Conservation (phyloP, 1,140 invertebrate species). For the Lethrus apterus region DNA sequence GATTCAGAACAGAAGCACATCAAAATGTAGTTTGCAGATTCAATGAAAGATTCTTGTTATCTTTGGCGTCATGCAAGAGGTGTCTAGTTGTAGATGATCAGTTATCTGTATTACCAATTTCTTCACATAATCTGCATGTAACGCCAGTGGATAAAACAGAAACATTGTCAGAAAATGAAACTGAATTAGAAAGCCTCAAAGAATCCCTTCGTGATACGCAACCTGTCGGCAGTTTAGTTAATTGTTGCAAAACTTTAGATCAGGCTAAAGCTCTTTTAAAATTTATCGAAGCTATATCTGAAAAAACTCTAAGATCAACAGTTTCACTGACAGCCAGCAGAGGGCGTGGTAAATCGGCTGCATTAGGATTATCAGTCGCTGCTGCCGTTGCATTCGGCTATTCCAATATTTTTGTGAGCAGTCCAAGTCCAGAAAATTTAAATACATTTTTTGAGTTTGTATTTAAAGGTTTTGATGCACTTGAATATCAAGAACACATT, state of each 20-base stretch:
- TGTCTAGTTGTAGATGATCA: slow-evolving; percentile 94
- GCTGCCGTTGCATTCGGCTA: slow-evolving; percentile 82
- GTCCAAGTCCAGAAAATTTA: slow-evolving; percentile 96
- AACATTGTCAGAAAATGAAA: slow-evolving; percentile 42
- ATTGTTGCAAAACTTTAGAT: slow-evolving; percentile 88
- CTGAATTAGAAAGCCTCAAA: slow-evolving; percentile 64
- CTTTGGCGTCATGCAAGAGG: slow-evolving; percentile 76
- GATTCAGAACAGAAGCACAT: slow-evolving; percentile 90
- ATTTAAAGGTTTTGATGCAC: slow-evolving; percentile 90
- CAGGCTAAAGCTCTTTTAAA: slow-evolving; percentile 90
- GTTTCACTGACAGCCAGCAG: slow-evolving; percentile 93
- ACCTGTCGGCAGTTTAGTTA: slow-evolving; percentile 83
- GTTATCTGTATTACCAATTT: slow-evolving; percentile 85
- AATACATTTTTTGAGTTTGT: slow-evolving; percentile 97
- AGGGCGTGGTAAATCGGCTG: slow-evolving; percentile 97
- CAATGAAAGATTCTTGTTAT: slow-evolving; percentile 94
- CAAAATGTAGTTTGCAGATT: slow-evolving; percentile 88
- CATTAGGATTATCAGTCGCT: slow-evolving; percentile 89
- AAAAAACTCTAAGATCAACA: slow-evolving; percentile 83
- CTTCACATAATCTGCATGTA: slow-evolving; percentile 78
- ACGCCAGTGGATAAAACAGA: slow-evolving; percentile 52
- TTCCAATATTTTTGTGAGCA: slow-evolving; percentile 97
- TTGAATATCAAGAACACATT: slow-evolving; percentile 93
- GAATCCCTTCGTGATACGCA: slow-evolving; percentile 73
- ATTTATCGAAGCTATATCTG: slow-evolving; percentile 91